phyloP scores from a whole-genome alignment of 2,113 vertebrate genomes.

The Mastomys coucha region DNA sequence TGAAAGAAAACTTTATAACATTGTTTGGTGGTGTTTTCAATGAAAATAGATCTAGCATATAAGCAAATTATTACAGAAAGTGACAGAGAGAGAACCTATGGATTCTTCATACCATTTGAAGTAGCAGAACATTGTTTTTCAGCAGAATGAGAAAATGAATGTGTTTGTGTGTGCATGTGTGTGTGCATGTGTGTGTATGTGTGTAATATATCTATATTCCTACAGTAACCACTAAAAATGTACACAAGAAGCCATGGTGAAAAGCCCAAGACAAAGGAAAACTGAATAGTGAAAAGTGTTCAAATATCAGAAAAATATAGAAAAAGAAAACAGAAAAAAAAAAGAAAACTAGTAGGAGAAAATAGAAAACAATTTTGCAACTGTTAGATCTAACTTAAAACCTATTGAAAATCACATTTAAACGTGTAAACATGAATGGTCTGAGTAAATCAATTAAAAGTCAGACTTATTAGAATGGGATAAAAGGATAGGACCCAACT shows the following conservation, averaged over 20 bases:
- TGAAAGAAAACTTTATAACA: background rate
- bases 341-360: background rate
- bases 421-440: background rate
- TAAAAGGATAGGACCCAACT: background rate
- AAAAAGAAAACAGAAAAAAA: background rate
- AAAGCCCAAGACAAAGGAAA: background rate
- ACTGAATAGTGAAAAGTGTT: background rate
- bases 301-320: background rate
- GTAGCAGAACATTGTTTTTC: background rate
- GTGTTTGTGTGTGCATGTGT: background rate
- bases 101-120: background rate
- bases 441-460: background rate
- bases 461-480: background rate
- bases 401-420: background rate
- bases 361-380: background rate
- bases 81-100: background rate
- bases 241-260: background rate
- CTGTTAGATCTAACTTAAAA: background rate
- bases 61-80: background rate
- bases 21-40: background rate
- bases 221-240: background rate
- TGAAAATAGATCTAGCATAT: background rate
- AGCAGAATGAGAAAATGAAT: background rate
- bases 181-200: background rate
- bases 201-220: background rate